A percentile compares a stretch with the other conserved stretches of the same genome.
phyloP scores from a whole-genome alignment of 2,797 vertebrate species.

The Myotis myotis region DNA sequence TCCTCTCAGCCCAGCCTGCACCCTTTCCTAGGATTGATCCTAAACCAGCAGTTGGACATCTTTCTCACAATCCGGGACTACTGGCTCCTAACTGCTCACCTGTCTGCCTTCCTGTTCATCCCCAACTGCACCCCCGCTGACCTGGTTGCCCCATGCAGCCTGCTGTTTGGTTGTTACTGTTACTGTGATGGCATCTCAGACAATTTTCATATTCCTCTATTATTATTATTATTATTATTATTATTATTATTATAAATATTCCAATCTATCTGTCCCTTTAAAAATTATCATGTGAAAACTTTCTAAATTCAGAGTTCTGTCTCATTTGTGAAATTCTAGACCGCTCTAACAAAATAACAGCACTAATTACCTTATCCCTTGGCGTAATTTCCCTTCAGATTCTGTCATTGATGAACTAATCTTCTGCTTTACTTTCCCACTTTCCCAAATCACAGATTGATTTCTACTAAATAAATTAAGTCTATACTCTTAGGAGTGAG shows the following conservation, averaged over 20 bases:
- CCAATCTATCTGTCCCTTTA: not conserved
- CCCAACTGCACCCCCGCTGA: too few species aligned
- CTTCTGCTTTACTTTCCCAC: not conserved
- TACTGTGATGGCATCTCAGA: too few species aligned
- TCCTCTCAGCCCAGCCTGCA: too few species aligned
- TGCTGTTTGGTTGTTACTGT: too few species aligned
- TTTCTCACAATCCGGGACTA: too few species aligned
- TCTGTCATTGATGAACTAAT: conserved; percentile 1
- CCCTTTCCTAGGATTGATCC: too few species aligned
- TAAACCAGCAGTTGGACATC: too few species aligned
- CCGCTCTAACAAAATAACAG: not conserved
- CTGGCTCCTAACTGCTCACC: too few species aligned
- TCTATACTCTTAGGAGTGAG: not conserved
- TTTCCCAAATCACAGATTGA: conserved; percentile 51
- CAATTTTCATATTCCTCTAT: too few species aligned
- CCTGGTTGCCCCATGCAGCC: too few species aligned
- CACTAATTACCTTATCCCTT: not conserved
- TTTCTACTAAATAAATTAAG: conserved; percentile 51
- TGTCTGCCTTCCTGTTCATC: too few species aligned
- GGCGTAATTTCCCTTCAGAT: conserved; percentile 32
- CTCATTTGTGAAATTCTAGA: not conserved
- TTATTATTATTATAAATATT: not conserved
- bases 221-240: too few species aligned
- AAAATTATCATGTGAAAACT: not conserved
- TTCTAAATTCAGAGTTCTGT: not conserved